Evolutionary conservation across 2,888 invertebrate genomes (phyloP).

Genomic region (Orchesella flavescens): DNA sequence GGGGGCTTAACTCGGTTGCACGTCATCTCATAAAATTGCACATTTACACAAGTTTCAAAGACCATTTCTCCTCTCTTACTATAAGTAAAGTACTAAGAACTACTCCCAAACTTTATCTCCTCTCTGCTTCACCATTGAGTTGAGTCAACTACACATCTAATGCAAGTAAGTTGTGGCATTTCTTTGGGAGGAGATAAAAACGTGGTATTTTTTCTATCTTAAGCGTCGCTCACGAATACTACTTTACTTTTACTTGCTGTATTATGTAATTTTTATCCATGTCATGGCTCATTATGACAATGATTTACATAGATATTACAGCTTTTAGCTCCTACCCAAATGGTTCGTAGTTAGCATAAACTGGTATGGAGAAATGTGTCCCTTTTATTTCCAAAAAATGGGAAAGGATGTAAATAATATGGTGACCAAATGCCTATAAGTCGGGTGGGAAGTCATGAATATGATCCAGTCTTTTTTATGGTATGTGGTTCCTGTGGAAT

Average conservation of each 20-base stretch:
- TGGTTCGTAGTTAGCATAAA: conserved; percentile 24
- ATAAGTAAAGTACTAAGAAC: neutral
- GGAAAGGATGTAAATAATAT: conserved; percentile 16
- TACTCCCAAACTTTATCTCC: conserved; percentile 19
- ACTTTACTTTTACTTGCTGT: conserved; percentile 7
- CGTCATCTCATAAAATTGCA: conserved; percentile 28
- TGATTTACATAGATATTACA: conserved; percentile 54
- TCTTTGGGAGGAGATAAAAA: neutral
- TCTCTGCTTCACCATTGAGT: neutral
- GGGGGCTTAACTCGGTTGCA: neutral
- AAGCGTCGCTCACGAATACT: neutral
- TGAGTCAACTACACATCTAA: too few species aligned
- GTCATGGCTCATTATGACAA: conserved; percentile 57
- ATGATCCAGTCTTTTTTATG: conserved; percentile 38
- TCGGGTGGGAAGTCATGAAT: conserved; percentile 39
- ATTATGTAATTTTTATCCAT: conserved; percentile 50
- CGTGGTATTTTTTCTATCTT: neutral
- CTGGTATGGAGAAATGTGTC: conserved; percentile 7
- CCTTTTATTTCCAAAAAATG: neutral
- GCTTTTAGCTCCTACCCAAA: conserved; percentile 45
- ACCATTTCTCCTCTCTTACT: neutral
- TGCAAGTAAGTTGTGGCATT: neutral
- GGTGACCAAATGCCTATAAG: conserved; percentile 18
- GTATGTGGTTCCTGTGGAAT: conserved; percentile 46
- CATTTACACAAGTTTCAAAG: conserved; percentile 46